phyloP scores from a whole-genome alignment of 1,140 invertebrate genomes.

The Globodera ellingtonae region DNA sequence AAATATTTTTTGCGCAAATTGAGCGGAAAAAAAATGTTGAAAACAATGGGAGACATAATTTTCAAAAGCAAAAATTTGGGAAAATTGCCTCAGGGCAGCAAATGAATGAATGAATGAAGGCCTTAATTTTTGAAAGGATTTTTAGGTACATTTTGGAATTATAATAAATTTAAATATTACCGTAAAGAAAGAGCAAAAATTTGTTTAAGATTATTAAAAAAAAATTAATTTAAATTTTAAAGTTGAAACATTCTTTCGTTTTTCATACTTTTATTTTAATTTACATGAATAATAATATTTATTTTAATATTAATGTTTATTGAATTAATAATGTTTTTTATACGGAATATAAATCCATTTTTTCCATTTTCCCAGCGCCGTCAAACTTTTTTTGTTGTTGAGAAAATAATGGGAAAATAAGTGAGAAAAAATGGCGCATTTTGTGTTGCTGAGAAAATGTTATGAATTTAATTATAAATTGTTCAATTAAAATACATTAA shows the following conservation, averaged over 20 bases:
- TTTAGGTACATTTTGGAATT: too few relatives aligned
- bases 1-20: neutral
- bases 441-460: neutral
- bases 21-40: neutral
- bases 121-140: neutral
- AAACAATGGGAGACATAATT: neutral
- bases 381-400: constrained; percentile 5
- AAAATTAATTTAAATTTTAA: too few relatives aligned
- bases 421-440: neutral
- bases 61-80: neutral
- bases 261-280: neutral
- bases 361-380: neutral
- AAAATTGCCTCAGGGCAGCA: neutral
- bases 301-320: too few relatives aligned
- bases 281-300: neutral
- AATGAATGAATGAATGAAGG: neutral
- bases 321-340: too few relatives aligned
- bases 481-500: too few relatives aligned
- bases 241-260: too few relatives aligned
- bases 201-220: too few relatives aligned
- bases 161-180: too few relatives aligned
- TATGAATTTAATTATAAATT: too few relatives aligned
- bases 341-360: neutral
- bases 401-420: neutral
- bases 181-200: too few relatives aligned